Conservation (phyloP, 2,888 invertebrate species). For the Hymenopus coronatus region DNA sequence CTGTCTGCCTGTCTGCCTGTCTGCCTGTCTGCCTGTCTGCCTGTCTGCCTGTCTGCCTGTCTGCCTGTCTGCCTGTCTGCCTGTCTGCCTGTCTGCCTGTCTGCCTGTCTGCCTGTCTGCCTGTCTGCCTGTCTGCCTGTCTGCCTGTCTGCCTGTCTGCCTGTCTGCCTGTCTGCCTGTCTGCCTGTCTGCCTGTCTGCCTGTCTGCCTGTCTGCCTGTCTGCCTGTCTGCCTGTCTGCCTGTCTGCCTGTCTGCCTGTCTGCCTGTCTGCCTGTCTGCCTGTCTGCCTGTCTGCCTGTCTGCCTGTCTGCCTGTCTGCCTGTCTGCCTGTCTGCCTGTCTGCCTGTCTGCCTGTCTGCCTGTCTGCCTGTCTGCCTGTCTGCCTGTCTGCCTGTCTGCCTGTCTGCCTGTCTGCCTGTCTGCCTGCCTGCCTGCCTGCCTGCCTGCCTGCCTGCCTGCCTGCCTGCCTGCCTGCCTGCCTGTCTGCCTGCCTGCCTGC, state of each 20-base stretch:
- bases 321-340: conserved; percentile 1
- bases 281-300: conserved; percentile 1
- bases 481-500: too few relatives aligned
- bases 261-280: neutral
- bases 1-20: neutral
- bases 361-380: neutral
- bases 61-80: neutral
- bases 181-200: neutral
- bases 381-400: too few relatives aligned
- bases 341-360: conserved; percentile 1
- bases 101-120: neutral
- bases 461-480: too few relatives aligned
- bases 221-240: neutral
- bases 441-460: too few relatives aligned
- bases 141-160: neutral
- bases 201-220: neutral
- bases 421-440: too few relatives aligned
- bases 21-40: neutral
- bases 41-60: neutral
- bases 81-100: neutral
- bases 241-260: neutral
- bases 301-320: conserved; percentile 1
- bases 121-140: neutral
- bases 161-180: neutral
- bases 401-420: too few relatives aligned